These are phyloP conservation scores for Bombycilla garrulus DNA, from an alignment of 2,113 vertebrate genomes.

Conservation along the genomic window DNA sequence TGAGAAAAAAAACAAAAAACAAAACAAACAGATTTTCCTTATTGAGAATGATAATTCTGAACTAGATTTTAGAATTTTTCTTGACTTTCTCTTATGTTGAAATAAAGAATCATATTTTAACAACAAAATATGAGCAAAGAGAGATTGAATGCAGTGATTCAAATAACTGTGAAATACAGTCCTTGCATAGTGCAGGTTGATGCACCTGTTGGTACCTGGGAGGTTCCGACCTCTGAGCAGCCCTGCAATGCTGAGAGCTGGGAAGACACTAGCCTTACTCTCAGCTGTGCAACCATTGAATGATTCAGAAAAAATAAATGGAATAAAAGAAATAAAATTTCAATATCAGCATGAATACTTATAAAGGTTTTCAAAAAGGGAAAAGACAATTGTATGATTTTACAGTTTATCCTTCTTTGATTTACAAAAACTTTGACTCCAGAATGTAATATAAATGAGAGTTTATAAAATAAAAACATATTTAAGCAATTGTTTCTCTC, in stretches of 20 bases:
- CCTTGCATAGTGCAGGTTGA: neutral
- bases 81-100: neutral
- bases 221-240: neutral
- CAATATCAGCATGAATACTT: neutral
- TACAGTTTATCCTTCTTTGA: neutral
- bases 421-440: neutral
- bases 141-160: neutral
- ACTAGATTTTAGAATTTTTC: neutral
- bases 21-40: neutral
- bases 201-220: neutral
- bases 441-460: neutral
- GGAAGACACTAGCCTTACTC: neutral
- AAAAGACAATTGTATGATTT: neutral
- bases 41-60: neutral
- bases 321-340: neutral
- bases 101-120: neutral
- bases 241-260: neutral
- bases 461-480: neutral
- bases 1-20: no score
- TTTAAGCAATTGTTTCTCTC: neutral
- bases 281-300: no score
- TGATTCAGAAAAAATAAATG: neutral
- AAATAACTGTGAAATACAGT: neutral
- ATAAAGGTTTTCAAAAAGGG: neutral
- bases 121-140: neutral